Base-by-base conservation (phyloP, 2,888 invertebrate genomes). In the Holacanthella duospinosa region DNA sequence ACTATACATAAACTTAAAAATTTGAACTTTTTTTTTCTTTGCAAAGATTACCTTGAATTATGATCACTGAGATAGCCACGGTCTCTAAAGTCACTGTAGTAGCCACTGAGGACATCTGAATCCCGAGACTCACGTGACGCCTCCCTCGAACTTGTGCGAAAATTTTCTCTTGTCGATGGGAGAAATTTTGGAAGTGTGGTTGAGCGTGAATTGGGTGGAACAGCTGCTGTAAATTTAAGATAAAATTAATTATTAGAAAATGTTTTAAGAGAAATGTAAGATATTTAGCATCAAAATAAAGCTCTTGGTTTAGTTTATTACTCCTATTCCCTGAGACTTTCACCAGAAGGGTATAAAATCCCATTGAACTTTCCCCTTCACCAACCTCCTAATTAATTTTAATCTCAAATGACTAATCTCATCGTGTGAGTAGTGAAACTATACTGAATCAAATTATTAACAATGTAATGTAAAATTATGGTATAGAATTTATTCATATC, bases 1-100 rank as follows among this genome's bases (percentile, higher is more conserved):
- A n/a, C n/a, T n/a, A n/a, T n/a, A n/a, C n/a, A n/a, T n/a, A n/a
- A n/a, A n/a, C n/a, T 16, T 6, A 36, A 36, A 6, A 36, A 12
- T 16, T 36, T 36, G 36, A 36, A 6, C 36, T 36, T 36, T 36
- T 36, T 36, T 36, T 36, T 16, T 36, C 16, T 36, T 36, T 16
- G 36, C 16, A 6, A 16, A 36, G 6, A 12, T 36, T 77, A 87
- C 86, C 87, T 85, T 67, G 87, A 83, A 77, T 86, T 88, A 74
- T 88, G 88, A 76, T 89, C 89, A 75, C 88, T 88, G 69, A 88
- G 80, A 76, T 89, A 88, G 67, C 89, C 89, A 54, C 86, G 81
- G 77, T 86, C 86, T 53, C 83, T 63, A 83, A 71, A 85, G 79
- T 92, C 92, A 76, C 90, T 88, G 77, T 92, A 92, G 59, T 71